phyloP scores from a whole-genome alignment of 2,113 vertebrate genomes.

The Labeo rohita region DNA sequence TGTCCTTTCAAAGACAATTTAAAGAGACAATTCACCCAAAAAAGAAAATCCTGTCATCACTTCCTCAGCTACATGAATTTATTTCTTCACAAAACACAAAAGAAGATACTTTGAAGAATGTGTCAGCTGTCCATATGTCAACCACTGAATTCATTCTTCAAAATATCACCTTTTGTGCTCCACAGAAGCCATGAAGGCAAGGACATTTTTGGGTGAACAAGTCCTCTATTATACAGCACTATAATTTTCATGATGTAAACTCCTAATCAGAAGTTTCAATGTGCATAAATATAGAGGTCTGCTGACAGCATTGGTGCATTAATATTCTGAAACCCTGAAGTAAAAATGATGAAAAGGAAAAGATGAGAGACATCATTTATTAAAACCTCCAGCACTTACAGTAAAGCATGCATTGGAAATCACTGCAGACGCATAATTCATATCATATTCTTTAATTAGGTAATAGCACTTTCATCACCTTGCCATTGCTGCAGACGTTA shows the following conservation, averaged over 20 bases:
- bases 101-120: background rate
- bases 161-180: background rate
- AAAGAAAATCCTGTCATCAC: background rate
- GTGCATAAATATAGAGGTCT: background rate
- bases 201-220: background rate
- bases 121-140: background rate
- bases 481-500: conserved; percentile 43
- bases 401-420: conserved; percentile 16
- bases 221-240: conserved; percentile 9
- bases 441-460: conserved; percentile 51
- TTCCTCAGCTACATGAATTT: background rate
- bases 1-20: background rate
- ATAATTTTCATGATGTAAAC: conserved; percentile 17
- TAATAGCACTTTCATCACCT: conserved; percentile 52
- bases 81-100: background rate
- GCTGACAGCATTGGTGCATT: conserved; percentile 16
- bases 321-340: background rate
- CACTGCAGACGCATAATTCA: conserved; percentile 49
- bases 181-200: background rate
- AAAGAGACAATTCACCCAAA: background rate
- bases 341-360: conserved; percentile 19
- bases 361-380: conserved; percentile 42
- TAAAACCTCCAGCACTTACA: conserved; percentile 31
- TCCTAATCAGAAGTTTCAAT: background rate
- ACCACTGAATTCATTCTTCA: background rate